Conservation (phyloP, 2,888 invertebrate species). For the Therioaphis trifolii region DNA sequence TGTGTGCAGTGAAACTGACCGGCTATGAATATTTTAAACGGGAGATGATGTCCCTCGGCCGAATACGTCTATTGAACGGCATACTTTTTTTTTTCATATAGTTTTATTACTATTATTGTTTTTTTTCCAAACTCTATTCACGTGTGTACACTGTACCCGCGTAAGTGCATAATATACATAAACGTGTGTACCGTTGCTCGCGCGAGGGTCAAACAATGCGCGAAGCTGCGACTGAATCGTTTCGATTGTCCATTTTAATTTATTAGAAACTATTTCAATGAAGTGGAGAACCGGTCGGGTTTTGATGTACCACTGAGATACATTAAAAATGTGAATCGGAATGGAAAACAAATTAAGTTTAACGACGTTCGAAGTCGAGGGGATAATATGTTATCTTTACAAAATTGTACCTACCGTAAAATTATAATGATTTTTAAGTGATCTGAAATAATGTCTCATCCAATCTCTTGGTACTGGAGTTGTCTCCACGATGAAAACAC, state of each 20-base stretch:
- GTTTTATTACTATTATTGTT: neutral
- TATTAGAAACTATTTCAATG: constrained; percentile 20
- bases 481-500: no score
- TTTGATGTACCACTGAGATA: neutral
- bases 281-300: constrained; percentile 28
- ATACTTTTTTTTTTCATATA: neutral
- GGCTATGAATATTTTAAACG: constrained; percentile 49
- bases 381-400: no score
- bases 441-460: no score
- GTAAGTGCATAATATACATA: neutral
- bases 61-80: constrained; percentile 17
- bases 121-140: neutral
- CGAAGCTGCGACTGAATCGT: constrained; percentile 3
- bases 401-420: no score
- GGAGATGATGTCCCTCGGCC: constrained; percentile 31
- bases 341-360: neutral
- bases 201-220: constrained; percentile 13
- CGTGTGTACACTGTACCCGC: neutral
- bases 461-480: no score
- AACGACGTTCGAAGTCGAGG: neutral
- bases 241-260: neutral
- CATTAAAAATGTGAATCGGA: neutral
- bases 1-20: constrained; percentile 34
- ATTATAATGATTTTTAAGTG: no score
- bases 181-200: neutral